These are phyloP conservation scores for Xestobium rufovillosum DNA, from an alignment of 2,888 invertebrate genomes.

Conservation along the genomic window DNA sequence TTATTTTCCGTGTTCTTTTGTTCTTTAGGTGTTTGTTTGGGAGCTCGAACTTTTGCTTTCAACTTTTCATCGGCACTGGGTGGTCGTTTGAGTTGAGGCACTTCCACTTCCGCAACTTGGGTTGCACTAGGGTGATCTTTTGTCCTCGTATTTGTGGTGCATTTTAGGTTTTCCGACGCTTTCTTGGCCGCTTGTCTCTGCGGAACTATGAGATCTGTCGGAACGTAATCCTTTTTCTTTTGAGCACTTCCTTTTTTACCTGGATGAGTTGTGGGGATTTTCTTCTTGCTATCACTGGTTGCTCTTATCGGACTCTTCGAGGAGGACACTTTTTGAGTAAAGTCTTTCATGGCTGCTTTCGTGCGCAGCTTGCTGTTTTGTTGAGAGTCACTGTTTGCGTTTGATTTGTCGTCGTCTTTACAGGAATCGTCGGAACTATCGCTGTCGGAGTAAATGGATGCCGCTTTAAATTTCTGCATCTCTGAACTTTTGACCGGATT, in stretches of 20 bases:
- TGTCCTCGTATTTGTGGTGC: slow-evolving; percentile 48
- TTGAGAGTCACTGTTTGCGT: slow-evolving; percentile 55
- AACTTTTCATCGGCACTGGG: slow-evolving; percentile 21
- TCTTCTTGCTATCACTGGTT: slow-evolving; percentile 32
- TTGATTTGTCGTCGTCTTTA: slow-evolving; percentile 52
- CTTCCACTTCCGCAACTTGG: slow-evolving; percentile 19
- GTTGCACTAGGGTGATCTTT: slow-evolving; percentile 26
- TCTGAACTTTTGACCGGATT: slow-evolving; percentile 42
- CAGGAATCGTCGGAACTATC: slow-evolving; percentile 55
- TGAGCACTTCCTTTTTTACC: slow-evolving; percentile 24
- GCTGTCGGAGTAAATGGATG: slow-evolving; percentile 79
- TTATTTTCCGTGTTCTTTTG: slow-evolving; percentile 27
- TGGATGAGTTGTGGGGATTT: slow-evolving; percentile 23
- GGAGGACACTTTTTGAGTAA: slow-evolving; percentile 47
- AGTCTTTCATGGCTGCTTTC: slow-evolving; percentile 80
- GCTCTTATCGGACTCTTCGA: slow-evolving; percentile 32
- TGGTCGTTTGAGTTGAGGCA: slow-evolving; percentile 12
- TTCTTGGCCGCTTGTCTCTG: slow-evolving; percentile 87
- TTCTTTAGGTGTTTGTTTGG: slow-evolving; percentile 29
- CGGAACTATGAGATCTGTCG: slow-evolving; percentile 81
- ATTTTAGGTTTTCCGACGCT: slow-evolving; percentile 79
- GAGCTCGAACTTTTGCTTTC: slow-evolving; percentile 26
- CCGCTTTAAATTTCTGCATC: slow-evolving; percentile 31
- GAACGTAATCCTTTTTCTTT: slow-evolving; percentile 49
- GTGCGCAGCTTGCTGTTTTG: slow-evolving; percentile 64